Evolutionary conservation across 2,888 invertebrate genomes (phyloP), one percentile per base, ranked within the genome.

Genomic region (Aleiodes leptofemur): DNA sequence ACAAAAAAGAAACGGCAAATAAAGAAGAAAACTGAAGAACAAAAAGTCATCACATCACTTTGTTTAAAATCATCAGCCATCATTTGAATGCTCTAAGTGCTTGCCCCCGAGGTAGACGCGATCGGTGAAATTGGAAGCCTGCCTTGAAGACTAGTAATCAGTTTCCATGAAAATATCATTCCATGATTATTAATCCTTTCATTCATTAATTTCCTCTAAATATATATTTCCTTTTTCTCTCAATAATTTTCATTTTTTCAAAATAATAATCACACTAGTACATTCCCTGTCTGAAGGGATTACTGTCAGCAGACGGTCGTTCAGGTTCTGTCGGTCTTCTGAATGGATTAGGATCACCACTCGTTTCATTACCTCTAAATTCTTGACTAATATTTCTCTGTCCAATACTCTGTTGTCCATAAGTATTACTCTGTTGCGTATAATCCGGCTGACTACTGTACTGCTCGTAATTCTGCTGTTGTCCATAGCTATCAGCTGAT

Each of bases 211-310:
- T 64, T 64, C 43, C 43, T 43, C 43, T 43, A 43, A 43, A 43
- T 43, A 43, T 43, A 43, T 43, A 43, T 43, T 43, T 43, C 3
- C 23, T 23, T 23, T 23, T 23, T 23, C 23, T 23, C 23, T 23
- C 43, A 43, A 43, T 43, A 9, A 43, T 43, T 9, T 11, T 43
- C 43, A 43, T 64, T 16, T 64, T 68, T 75, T n/a, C 16, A 68
- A 71, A 48, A 76, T 16, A 48, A 76, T 16, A 23, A 55, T 11
- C 48, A 55, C 72, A 66, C 73, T 88, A 88, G 75, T 83, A 88
- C 87, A 95, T 94, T 90, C 95, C 95, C 93, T 95, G 95, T 89
- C 96, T 93, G 91, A 96, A 96, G 77, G 96, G 95, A 90, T 95
- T 95, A 85, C 94, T 93, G 85, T 93, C 92, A 72, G 91, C 83